Conservation (phyloP, 2,888 invertebrate species). For the Aethes cnicana region DNA sequence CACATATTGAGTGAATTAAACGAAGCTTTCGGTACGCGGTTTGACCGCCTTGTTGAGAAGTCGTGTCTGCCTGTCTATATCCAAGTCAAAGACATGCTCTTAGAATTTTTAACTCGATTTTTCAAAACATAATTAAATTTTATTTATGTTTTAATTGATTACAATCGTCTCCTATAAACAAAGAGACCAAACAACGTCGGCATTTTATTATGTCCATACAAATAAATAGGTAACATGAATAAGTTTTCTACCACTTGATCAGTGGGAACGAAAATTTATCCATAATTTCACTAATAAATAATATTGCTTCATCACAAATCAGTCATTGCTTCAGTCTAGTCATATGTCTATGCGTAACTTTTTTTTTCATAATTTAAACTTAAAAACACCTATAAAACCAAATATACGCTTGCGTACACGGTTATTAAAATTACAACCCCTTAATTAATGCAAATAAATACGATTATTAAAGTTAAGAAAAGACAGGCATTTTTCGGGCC, state of each 20-base stretch:
- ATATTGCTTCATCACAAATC: conserved; percentile 77
- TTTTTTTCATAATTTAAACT: conserved; percentile 31
- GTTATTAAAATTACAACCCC: conserved; percentile 18
- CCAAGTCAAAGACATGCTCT: too few species aligned
- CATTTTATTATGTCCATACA: conserved; percentile 9
- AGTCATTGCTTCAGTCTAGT: conserved; percentile 78
- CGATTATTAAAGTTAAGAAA: conserved; percentile 11
- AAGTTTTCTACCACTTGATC: conserved; percentile 3
- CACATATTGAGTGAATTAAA: too few species aligned
- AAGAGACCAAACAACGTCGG: background rate
- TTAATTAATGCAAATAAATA: conserved; percentile 23
- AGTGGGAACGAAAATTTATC: conserved; percentile 45
- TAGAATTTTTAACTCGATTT: too few species aligned
- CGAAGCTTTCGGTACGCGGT: too few species aligned
- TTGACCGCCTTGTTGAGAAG: too few species aligned
- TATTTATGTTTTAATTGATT: background rate
- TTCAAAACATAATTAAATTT: conserved; percentile 2
- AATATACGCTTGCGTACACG: conserved; percentile 19
- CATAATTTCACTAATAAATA: conserved; percentile 70
- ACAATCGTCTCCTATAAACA: background rate
- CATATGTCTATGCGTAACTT: conserved; percentile 45
- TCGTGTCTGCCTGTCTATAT: too few species aligned
- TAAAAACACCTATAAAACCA: conserved; percentile 26
- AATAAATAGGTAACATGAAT: conserved; percentile 28
- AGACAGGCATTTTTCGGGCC: conserved; percentile 3